Evolutionary conservation across 2,888 invertebrate species (phyloP), one percentile per base, ranked within the genome.

Genomic region (Sarcophaga variegata): DNA sequence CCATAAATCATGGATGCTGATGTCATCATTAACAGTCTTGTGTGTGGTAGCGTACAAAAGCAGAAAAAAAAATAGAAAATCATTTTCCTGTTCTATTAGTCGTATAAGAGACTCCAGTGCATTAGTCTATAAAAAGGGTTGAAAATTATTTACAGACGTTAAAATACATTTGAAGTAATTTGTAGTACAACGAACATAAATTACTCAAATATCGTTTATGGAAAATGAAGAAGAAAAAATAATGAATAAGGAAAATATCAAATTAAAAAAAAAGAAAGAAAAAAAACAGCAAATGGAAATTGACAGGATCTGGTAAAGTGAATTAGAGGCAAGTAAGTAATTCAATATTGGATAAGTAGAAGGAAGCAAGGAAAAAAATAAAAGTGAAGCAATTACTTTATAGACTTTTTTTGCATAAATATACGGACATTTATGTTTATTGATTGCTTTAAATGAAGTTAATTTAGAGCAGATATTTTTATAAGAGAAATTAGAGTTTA

Each of bases 1-100:
- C 84, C 76, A 84, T 84, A 80, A 80, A 80, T 81, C 84, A 81
- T 71, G 71, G 71, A 76, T 85, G 80, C 84, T 85, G 84, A 85
- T 81, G 80, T 81, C 84, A 85, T 85, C 84, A 81, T 71, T 76
- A 49, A 74, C 60, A 12, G 60, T 14, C 49, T 72, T 72, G 62
- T 78, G 67, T 72, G 71, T 47, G 62, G 60, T 17, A 70, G 54
- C 54, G 12, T 54, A 12, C 10, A 54, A 54, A 54, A 54, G 10
- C 17, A 54, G 14, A 54, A 54, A 54, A 14, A 54, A 17, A 54
- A 14, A 54, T 1, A 14, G 14, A 49, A 82, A 77, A 71, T 77
- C 82, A 77, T 71, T 60, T 47, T n/a, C 71, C 66, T 64, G 45
- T 64, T 63, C 64, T 59, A 60, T 60, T 59, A 37, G 54, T 75